phyloP scores from a whole-genome alignment of 2,113 vertebrate species.

The Chunga burmeisteri region DNA sequence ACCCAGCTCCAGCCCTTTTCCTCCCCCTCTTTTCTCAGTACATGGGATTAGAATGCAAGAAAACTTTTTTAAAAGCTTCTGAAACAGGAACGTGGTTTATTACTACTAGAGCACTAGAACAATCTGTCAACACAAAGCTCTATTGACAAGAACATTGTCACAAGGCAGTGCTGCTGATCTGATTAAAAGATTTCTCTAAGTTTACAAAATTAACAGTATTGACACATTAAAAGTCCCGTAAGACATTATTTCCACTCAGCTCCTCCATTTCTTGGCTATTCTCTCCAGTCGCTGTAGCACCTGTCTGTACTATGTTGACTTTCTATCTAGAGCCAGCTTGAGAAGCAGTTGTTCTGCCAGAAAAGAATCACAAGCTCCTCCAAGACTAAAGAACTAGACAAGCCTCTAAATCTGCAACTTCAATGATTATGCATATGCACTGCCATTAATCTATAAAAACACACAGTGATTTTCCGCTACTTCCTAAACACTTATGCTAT shows the following conservation, averaged over 20 bases:
- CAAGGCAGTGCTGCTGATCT: neutral
- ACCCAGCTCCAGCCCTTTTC: neutral
- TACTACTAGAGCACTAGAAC: neutral
- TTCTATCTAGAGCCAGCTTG: neutral
- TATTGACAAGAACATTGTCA: neutral
- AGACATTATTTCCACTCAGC: neutral
- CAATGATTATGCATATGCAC: neutral
- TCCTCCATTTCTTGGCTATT: neutral
- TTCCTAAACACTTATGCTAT: neutral
- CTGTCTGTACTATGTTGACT: neutral
- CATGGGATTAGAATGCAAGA: neutral
- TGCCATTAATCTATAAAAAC: neutral
- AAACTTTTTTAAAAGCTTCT: neutral
- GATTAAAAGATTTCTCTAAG: constrained; percentile 5
- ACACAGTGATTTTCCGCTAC: neutral
- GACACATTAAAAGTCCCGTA: neutral
- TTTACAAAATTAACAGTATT: neutral
- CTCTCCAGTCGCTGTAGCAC: neutral
- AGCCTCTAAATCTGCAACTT: neutral
- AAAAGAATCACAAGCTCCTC: neutral
- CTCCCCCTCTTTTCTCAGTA: neutral
- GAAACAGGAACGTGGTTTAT: neutral
- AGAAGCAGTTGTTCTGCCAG: neutral
- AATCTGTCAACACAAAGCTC: neutral
- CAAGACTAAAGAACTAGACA: neutral